Percentiles rank a stretch among this genome's conserved stretches.
Evolutionary conservation across 2,113 vertebrate species (phyloP).

Genomic region (Brachyhypopomus gauderio): DNA sequence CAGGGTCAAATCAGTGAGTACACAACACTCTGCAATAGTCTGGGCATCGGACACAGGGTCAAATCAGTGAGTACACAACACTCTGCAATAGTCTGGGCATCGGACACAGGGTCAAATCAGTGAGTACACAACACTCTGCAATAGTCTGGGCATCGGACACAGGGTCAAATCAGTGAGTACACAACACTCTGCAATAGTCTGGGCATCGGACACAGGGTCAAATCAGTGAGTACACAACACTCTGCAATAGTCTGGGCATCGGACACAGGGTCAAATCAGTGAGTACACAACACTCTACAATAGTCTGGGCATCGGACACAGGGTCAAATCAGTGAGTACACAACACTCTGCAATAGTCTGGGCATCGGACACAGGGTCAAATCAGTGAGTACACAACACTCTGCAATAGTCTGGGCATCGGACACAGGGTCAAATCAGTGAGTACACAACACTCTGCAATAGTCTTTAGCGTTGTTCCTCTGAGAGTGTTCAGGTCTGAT

Average conservation of each 20-base stretch:
- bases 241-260: background rate
- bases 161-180: no score
- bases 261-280: background rate
- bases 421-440: conserved; percentile 49
- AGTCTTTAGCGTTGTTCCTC: background rate
- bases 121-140: background rate
- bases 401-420: conserved; percentile 82
- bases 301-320: background rate
- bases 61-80: no score
- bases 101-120: background rate
- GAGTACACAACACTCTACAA: background rate
- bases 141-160: background rate
- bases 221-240: no score
- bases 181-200: background rate
- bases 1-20: no score
- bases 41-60: background rate
- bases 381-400: no score
- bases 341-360: background rate
- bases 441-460: background rate
- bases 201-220: conserved; percentile 81
- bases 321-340: no score
- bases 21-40: background rate
- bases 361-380: background rate
- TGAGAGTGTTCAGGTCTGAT: background rate
- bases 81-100: background rate